These are phyloP conservation scores for Matsumurasca onukii DNA, from an alignment of 1,140 invertebrate genomes.

Conservation along the genomic window DNA sequence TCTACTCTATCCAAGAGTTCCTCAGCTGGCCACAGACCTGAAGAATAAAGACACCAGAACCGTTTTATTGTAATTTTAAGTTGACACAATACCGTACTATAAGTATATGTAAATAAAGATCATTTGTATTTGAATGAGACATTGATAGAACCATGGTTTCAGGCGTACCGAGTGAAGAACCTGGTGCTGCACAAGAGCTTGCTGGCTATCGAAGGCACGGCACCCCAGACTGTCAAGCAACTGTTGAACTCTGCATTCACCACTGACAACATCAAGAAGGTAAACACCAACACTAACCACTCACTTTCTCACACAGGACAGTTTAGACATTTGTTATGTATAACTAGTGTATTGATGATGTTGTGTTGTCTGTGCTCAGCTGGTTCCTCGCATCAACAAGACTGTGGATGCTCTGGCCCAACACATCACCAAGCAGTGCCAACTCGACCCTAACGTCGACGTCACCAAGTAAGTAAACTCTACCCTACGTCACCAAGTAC, in stretches of 20 bases:
- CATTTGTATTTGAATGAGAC: background rate
- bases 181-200: constrained; percentile 23
- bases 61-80: no score
- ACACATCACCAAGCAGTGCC: constrained; percentile 14
- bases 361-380: constrained; percentile 17
- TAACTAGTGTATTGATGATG: background rate
- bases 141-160: constrained; percentile 4
- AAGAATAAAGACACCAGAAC: no score
- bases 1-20: no score
- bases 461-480: constrained; percentile 23
- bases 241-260: constrained; percentile 7
- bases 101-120: no score
- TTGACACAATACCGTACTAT: no score
- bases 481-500: no score
- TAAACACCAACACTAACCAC: no score
- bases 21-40: no score
- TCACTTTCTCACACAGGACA: background rate
- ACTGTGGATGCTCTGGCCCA: constrained; percentile 5
- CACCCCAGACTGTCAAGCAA: constrained; percentile 11
- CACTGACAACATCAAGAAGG: constrained; percentile 30
- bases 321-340: background rate
- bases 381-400: constrained; percentile 21
- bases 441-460: constrained; percentile 7
- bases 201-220: constrained; percentile 19
- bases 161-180: constrained; percentile 29